Conservation (phyloP, 2,888 invertebrate species). For the Lycophotia porphyrea region DNA sequence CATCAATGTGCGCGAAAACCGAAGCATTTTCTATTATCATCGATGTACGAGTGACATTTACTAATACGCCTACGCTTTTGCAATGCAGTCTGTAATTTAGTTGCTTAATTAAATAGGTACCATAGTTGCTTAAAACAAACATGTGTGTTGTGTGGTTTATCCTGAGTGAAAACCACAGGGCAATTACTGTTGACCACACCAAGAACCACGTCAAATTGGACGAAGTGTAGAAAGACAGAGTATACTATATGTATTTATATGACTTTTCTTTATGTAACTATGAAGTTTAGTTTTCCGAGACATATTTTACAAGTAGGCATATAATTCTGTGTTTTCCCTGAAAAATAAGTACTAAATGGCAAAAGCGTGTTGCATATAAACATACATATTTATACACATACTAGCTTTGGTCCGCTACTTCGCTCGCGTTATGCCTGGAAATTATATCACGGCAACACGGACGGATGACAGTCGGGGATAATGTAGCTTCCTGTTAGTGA, state of each 20-base stretch:
- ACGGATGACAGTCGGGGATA: too few species aligned
- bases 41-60: not conserved
- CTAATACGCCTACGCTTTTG: not conserved
- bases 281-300: too few species aligned
- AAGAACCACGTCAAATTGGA: conserved; percentile 18
- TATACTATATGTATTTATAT: too few species aligned
- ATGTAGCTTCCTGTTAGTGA: not conserved
- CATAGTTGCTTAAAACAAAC: conserved; percentile 1
- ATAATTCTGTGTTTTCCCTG: too few species aligned
- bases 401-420: not conserved
- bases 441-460: too few species aligned
- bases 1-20: not conserved
- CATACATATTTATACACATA: not conserved
- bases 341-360: too few species aligned
- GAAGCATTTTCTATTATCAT: not conserved
- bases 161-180: conserved; percentile 5
- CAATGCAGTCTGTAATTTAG: not conserved
- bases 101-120: not conserved
- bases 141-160: not conserved
- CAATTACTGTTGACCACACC: conserved; percentile 13
- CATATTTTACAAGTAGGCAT: too few species aligned
- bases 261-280: not conserved
- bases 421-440: not conserved
- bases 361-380: not conserved
- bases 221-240: not conserved